Conservation (phyloP, 2,113 vertebrate species). For the Tragulus kanchil region DNA sequence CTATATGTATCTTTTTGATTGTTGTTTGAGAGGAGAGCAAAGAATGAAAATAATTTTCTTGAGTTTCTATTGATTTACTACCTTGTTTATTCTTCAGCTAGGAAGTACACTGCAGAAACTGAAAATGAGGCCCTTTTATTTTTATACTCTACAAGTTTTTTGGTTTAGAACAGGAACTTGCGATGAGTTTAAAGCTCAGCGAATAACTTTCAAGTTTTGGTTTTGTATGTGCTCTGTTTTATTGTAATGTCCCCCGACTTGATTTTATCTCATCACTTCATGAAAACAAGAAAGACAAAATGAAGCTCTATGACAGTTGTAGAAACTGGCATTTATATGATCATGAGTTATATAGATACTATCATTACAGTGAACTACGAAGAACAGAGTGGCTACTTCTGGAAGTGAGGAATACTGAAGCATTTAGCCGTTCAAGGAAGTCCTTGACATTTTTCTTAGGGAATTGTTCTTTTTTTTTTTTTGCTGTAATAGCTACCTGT, state of each 20-base stretch:
- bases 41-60: constrained; percentile 34
- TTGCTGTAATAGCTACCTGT: background rate
- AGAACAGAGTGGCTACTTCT: constrained; percentile 37
- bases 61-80: constrained; percentile 26
- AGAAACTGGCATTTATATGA: constrained; percentile 45
- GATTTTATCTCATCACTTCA: constrained; percentile 41
- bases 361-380: background rate
- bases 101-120: constrained; percentile 36
- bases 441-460: constrained; percentile 12
- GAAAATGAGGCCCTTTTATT: constrained; percentile 1
- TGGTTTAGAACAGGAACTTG: constrained; percentile 46
- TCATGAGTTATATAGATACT: background rate
- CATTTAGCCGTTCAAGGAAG: constrained; percentile 33
- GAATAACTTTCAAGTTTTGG: background rate
- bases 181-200: constrained; percentile 27
- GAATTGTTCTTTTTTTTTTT: background rate
- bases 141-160: constrained; percentile 9
- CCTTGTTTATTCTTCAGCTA: constrained; percentile 18
- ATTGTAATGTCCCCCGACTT: background rate
- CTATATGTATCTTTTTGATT: background rate
- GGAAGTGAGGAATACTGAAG: constrained; percentile 22
- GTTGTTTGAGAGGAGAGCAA: background rate
- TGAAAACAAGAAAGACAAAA: constrained; percentile 12
- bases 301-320: background rate
- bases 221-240: constrained; percentile 43